Evolutionary conservation across 2,888 invertebrate species (phyloP), one percentile per base, ranked within the genome.

Genomic region (Steinernema scapterisci): DNA sequence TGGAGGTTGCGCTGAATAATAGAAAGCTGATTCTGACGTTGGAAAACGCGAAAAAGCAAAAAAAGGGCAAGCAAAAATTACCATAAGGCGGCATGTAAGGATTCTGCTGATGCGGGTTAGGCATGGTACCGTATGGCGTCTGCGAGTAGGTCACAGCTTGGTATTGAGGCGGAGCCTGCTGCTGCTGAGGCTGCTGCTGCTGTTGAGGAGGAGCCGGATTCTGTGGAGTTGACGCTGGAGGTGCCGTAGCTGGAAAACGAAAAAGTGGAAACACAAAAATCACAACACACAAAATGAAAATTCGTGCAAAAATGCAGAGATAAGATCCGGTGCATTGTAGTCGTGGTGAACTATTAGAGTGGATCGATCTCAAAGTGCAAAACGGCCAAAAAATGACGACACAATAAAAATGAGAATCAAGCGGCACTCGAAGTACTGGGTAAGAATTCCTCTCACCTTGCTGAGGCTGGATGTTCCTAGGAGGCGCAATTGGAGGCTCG

Each of bases 401-500:
- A 63, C 63, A 63, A 21, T 13, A 21, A 5, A 54, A 54, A 25
- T 13, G 25, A 25, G n/a, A 23, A 6, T 3, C 23, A 25, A 16
- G 54, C 38, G 38, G 9, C 38, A 38, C 38, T 6, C 38, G 38
- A 38, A 9, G n/a, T n/a, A n/a, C n/a, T 38, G 38, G 38, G 38
- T 38, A 6, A 38, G 38, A 38, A 38, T 11, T 73, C 19, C 51
- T 23, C 75, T 75, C 46, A 82, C 82, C 79, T 77, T 81, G 79
- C 43, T 79, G 74, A n/a, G 76, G 73, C 16, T 80, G 78, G 70
- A 76, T 75, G n/a, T 77, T 83, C 71, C 83, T 75, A n/a, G 83
- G 83, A 45, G 83, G 83, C 16, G 83, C 78, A 51, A 80, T 80
- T 48, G 83, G 81, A 1, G 82, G 71, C 54, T 79, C 81, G 0